These are phyloP conservation scores for Scomber scombrus DNA, from an alignment of 2,113 vertebrate genomes.

Conservation along the genomic window DNA sequence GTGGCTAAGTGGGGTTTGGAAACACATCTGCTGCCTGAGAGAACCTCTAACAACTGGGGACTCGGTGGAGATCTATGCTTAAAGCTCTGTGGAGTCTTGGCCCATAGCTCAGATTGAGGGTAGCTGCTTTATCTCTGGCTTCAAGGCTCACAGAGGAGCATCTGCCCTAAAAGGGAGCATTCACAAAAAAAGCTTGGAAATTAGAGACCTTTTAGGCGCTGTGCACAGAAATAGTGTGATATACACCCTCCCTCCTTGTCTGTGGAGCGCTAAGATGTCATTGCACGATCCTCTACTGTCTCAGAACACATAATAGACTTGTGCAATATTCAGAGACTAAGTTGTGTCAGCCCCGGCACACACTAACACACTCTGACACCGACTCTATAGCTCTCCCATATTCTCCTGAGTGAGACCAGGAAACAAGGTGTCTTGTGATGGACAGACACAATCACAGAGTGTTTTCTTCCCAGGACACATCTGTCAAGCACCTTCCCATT, in stretches of 20 bases:
- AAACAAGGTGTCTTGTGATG: slow-evolving; percentile 65
- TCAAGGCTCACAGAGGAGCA: slow-evolving; percentile 10
- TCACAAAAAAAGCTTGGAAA: slow-evolving; percentile 12
- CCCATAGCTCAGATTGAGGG: slow-evolving; percentile 46
- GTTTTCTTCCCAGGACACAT: slow-evolving; percentile 54
- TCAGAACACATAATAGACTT: slow-evolving; percentile 54
- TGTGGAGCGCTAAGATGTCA: slow-evolving; percentile 27
- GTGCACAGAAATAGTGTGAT: neutral
- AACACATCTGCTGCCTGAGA: slow-evolving; percentile 66
- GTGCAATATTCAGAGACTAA: slow-evolving; percentile 54
- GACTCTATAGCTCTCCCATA: slow-evolving; percentile 18
- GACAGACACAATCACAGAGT: slow-evolving; percentile 70
- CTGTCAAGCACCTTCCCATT: slow-evolving; percentile 48
- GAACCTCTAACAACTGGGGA: slow-evolving; percentile 57
- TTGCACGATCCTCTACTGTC: slow-evolving; percentile 42
- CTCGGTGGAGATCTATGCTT: slow-evolving; percentile 50
- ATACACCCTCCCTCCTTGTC: neutral
- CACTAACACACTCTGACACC: slow-evolving; percentile 46
- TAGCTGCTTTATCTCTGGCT: slow-evolving; percentile 45
- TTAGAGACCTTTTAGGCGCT: slow-evolving; percentile 20
- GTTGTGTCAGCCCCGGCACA: slow-evolving; percentile 32
- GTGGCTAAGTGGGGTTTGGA: slow-evolving; percentile 67
- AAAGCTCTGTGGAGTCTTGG: slow-evolving; percentile 52
- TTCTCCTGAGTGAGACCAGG: slow-evolving; percentile 43
- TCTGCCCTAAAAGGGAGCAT: slow-evolving; percentile 10